Percentiles rank a stretch among this genome's conserved stretches.
Evolutionary conservation across 2,888 invertebrate species (phyloP).

Genomic region (Sphinx pinastri): DNA sequence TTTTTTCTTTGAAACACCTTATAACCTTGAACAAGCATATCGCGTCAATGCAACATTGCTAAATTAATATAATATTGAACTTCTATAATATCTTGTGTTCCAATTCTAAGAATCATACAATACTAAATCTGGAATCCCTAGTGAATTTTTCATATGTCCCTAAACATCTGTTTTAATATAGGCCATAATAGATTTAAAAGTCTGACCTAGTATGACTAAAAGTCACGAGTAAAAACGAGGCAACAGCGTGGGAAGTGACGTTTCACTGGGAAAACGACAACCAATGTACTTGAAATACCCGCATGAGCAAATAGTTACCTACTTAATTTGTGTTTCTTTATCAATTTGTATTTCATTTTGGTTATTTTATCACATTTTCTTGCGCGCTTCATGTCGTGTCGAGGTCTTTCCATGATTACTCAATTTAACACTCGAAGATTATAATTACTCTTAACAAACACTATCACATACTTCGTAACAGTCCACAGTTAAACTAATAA

Average conservation of each 20-base stretch:
- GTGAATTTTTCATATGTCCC: background rate
- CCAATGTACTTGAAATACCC: constrained; percentile 25
- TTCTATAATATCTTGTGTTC: background rate
- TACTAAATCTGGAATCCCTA: background rate
- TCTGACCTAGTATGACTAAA: background rate
- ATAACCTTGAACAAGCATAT: background rate
- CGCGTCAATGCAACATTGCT: no score
- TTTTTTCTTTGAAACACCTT: background rate
- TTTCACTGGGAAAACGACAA: constrained; percentile 13
- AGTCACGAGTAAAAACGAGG: constrained; percentile 25
- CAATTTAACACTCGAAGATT: constrained; percentile 3
- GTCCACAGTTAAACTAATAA: background rate
- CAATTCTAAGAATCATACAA: background rate
- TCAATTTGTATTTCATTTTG: constrained; percentile 75
- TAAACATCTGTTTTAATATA: constrained; percentile 30
- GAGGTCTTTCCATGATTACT: constrained; percentile 54
- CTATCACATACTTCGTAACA: constrained; percentile 10
- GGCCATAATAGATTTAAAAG: constrained; percentile 16
- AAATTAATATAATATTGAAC: no score
- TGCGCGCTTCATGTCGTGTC: constrained; percentile 63
- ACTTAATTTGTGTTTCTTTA: constrained; percentile 73
- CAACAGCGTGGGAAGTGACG: constrained; percentile 26
- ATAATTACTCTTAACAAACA: background rate
- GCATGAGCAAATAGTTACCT: constrained; percentile 51
- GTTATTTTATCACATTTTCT: constrained; percentile 70